Percentiles rank a stretch among this genome's conserved stretches.
Evolutionary conservation across 2,113 vertebrate genomes (phyloP).

Genomic region (Pelvicachromis taeniatus): DNA sequence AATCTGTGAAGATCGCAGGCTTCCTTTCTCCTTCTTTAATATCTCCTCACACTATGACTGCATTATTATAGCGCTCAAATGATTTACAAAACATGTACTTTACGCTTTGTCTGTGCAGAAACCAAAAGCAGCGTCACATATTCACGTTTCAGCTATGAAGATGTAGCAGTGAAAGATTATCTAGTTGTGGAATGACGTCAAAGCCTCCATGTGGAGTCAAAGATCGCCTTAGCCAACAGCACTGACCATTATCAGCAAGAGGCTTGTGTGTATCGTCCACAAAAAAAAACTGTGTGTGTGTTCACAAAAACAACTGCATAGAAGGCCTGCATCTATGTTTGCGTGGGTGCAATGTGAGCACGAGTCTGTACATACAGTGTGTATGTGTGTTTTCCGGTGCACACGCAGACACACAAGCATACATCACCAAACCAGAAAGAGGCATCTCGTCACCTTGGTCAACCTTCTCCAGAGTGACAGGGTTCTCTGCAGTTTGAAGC

Average conservation of each 20-base stretch:
- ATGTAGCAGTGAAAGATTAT: neutral
- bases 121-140: neutral
- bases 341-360: neutral
- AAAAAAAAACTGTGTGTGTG: neutral
- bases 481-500: constrained; percentile 77
- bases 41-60: neutral
- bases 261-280: neutral
- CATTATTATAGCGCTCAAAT: constrained; percentile 4
- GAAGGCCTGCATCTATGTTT: neutral
- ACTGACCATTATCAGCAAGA: neutral
- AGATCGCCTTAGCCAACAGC: neutral
- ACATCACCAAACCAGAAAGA: neutral
- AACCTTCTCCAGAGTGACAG: constrained; percentile 70
- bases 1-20: neutral
- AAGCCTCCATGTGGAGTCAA: neutral
- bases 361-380: neutral
- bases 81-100: neutral
- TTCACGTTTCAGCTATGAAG: neutral
- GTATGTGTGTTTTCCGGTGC: neutral
- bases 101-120: neutral
- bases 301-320: neutral
- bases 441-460: constrained; percentile 79
- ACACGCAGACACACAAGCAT: neutral
- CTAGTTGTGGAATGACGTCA: neutral
- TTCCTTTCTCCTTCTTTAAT: neutral